Base-by-base conservation (phyloP, 2,797 vertebrate genomes). In the Heliangelus exortis region DNA sequence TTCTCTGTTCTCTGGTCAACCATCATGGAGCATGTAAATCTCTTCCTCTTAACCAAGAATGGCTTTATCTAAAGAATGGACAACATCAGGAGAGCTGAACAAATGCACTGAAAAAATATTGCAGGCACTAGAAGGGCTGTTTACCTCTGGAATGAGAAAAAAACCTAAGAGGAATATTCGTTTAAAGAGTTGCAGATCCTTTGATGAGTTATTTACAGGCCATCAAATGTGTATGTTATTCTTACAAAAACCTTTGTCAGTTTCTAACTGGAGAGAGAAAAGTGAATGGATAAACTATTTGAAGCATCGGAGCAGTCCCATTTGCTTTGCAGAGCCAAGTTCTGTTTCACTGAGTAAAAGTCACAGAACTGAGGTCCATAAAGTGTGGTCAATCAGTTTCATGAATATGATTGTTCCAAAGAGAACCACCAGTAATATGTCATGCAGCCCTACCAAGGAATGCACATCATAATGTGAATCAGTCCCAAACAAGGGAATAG, bases 1-100 rank as follows among this genome's bases (percentile, higher is more conserved):
- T 41, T 67, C 4, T 25, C 10, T 83, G 22, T 0, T 0, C 13
- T 73, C 4, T 28, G 23, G 19, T 16, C 26, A 34, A 8, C 2
- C 26, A 7, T 20, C 2, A 11, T 26, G 8, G 7, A 54, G 62
- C 25, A 23, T 17, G 10, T 4, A 62, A 69, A 62, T 39, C 18
- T 21, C 10, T 11, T 54, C 4, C 5, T 68, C 47, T 67, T 43
- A 67, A 31, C 34, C 13, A 57, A 41, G 22, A 41, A 29, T 5
- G 12, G 3, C 1, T 76, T 72, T 71, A 43, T 26, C 25, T 57
- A 17, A 55, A 57, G n/a, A 61, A 15, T 2, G 21, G 11, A 8
- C 15, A 48, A 4, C 50, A 34, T 34, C 50, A 84, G 19, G 3
- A 90, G 33, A 83, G 39, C 10, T 48, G 7, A 58, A 9, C 3